A percentile compares a stretch with the other conserved stretches of the same genome.
These are phyloP conservation scores for Brachypteracias leptosomus DNA, from an alignment of 2,113 vertebrate species.

Conservation along the genomic window DNA sequence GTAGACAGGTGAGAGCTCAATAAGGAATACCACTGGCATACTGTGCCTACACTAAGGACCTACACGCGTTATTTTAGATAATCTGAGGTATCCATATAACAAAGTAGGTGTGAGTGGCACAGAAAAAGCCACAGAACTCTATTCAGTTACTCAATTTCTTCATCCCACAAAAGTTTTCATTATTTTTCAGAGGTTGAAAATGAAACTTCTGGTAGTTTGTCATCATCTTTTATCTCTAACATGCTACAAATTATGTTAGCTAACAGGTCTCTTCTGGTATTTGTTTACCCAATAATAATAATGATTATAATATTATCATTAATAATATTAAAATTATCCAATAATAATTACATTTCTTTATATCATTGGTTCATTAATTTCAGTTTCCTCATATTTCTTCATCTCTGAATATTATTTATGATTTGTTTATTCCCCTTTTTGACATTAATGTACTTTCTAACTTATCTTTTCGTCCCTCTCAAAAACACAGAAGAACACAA, in stretches of 20 bases:
- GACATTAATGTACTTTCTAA: background rate
- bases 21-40: background rate
- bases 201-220: background rate
- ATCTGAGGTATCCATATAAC: background rate
- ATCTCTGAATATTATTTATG: background rate
- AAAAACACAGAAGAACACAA: background rate
- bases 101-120: background rate
- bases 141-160: background rate
- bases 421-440: background rate
- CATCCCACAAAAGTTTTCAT: background rate
- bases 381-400: background rate
- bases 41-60: background rate
- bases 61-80: background rate
- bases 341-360: background rate
- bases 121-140: background rate
- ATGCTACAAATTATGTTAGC: rapidly evolving
- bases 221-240: background rate
- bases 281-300: background rate
- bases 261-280: background rate
- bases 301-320: background rate
- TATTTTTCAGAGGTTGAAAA: background rate
- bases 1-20: background rate
- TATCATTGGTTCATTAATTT: background rate
- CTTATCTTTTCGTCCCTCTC: background rate
- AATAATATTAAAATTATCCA: background rate